These are phyloP conservation scores for Ctena decussata DNA, from an alignment of 2,888 invertebrate genomes.

Conservation along the genomic window DNA sequence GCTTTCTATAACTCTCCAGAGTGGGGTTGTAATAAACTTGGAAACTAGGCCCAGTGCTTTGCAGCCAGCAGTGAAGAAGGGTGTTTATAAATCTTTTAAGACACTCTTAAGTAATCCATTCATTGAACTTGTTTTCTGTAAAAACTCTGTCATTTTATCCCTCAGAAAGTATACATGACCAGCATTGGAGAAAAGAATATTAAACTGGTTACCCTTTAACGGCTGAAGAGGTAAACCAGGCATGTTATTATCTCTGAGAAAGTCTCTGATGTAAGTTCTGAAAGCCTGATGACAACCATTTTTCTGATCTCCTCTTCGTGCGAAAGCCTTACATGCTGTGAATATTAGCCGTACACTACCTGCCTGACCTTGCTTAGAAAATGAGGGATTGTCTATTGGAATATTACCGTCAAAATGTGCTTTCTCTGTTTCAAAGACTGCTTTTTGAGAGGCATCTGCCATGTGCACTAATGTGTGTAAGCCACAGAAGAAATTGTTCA, in stretches of 20 bases:
- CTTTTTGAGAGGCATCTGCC: constrained; percentile 13
- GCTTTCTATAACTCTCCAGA: constrained; percentile 36
- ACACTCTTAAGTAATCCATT: constrained; percentile 4
- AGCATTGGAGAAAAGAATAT: constrained; percentile 55
- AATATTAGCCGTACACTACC: constrained; percentile 18
- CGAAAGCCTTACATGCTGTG: constrained; percentile 39
- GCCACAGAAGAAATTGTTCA: constrained; percentile 31
- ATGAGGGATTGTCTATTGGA: not conserved
- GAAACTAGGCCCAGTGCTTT: constrained; percentile 3
- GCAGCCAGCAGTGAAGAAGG: constrained; percentile 12
- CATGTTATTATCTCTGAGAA: constrained; percentile 36
- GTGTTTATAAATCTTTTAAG: not conserved
- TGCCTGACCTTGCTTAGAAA: constrained; percentile 18
- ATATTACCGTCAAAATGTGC: constrained; percentile 8
- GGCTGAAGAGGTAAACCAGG: constrained; percentile 31
- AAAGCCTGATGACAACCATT: constrained; percentile 45
- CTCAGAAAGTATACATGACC: constrained; percentile 37
- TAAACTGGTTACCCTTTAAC: constrained; percentile 50
- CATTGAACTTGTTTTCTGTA: not conserved
- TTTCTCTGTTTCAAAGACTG: constrained; percentile 4
- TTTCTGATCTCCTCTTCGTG: constrained; percentile 35
- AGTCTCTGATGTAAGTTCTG: constrained; percentile 27
- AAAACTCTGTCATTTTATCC: constrained; percentile 35
- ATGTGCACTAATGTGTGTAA: constrained; percentile 37
- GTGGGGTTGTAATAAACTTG: not conserved